Evolutionary conservation across 1,140 invertebrate genomes (phyloP), one percentile per base, ranked within the genome.

Genomic region (Idris sp.): DNA sequence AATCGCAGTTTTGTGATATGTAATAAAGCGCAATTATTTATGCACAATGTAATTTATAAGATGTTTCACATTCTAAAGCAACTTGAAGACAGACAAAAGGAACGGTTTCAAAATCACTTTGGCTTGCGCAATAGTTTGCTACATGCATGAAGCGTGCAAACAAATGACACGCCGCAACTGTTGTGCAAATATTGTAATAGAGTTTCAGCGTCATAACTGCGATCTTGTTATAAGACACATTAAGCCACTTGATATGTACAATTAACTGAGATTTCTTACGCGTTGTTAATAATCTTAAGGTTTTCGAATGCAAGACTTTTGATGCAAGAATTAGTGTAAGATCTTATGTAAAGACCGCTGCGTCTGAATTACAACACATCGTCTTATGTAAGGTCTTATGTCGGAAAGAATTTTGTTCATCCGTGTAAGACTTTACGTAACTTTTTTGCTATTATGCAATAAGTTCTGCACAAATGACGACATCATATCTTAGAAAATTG

Each of bases 381-480:
- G 35, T 43, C 38, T 64, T 64, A 64, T 64, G 59, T 64, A 64
- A 64, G 59, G 18, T 64, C 59, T 64, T 64, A 64, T 33, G 46
- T 33, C 19, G 59, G 28, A 28, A 51, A 53, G 36, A 48, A 64
- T 49, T 62, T 62, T 49, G 44, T 62, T 62, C 58, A 28, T 51
- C 58, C 36, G 11, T 53, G 44, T 64, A 64, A 64, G 46, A 64
- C 30, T 40, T 64, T 51, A 64, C 59, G 59, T 53, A 64, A 64
- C n/a, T n/a, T n/a, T n/a, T n/a, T n/a, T n/a, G 38, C 16, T 13
- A 2, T 64, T 51, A 62, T 43, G 58, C n/a, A n/a, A n/a, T 51
- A 41, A 62, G n/a, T 13, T 41, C 44, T 25, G 25, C 22, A 11
- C 22, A 8, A 11, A 16, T 36, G 46, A 64, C 59, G 59, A 43